Evolutionary conservation across 2,113 vertebrate genomes (phyloP).

Genomic region (Alces alces): DNA sequence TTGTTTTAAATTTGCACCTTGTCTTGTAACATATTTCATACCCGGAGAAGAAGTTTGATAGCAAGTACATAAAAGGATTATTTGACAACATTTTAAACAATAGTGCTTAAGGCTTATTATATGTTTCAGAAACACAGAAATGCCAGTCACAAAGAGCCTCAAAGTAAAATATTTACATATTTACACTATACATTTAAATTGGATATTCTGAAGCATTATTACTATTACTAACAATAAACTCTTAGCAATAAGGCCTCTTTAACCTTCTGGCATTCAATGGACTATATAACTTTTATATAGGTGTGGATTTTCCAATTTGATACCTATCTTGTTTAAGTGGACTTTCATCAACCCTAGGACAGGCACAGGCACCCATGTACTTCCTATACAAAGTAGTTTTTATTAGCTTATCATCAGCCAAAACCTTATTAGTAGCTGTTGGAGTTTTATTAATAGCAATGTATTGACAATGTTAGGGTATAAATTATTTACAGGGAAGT

Average conservation of each 20-base stretch:
- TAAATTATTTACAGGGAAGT: background rate
- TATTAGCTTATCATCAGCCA: background rate
- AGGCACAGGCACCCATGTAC: background rate
- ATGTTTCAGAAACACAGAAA: slow-evolving; percentile 29
- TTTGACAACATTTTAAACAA: slow-evolving; percentile 45
- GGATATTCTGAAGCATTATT: background rate
- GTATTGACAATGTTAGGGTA: background rate
- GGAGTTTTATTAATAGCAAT: slow-evolving; percentile 28
- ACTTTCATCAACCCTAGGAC: background rate
- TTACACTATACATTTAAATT: slow-evolving; percentile 29
- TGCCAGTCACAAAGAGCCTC: background rate
- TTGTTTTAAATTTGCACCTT: slow-evolving; percentile 22
- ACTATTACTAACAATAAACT: background rate
- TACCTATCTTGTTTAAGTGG: background rate
- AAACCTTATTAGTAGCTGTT: background rate
- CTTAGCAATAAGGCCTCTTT: background rate
- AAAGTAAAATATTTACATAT: slow-evolving; percentile 52
- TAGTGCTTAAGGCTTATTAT: slow-evolving; percentile 31
- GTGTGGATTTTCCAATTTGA: background rate
- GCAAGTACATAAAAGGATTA: slow-evolving; percentile 18
- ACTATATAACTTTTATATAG: background rate
- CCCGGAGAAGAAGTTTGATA: background rate
- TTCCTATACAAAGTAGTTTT: background rate
- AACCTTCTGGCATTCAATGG: background rate
- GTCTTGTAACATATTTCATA: slow-evolving; percentile 12